phyloP scores from a whole-genome alignment of 2,888 invertebrate genomes.

The Drosophila mettleri region DNA sequence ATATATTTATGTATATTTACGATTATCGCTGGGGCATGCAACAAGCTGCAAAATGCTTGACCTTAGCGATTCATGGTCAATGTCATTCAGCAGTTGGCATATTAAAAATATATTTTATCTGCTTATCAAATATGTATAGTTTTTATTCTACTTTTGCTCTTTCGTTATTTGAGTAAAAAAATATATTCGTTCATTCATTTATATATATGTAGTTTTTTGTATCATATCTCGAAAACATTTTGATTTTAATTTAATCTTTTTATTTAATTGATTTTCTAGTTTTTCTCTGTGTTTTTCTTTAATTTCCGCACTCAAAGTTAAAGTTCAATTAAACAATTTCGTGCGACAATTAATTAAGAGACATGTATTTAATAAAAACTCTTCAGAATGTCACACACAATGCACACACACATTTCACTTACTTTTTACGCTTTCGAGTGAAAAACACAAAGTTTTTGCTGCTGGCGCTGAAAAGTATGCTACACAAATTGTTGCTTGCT shows the following conservation, averaged over 20 bases:
- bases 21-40: slow-evolving; percentile 49
- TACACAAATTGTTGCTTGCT: neutral
- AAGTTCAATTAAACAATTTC: neutral
- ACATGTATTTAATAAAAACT: neutral
- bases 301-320: no score
- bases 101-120: neutral
- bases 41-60: slow-evolving; percentile 65
- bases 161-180: no score
- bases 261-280: neutral
- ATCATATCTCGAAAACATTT: neutral
- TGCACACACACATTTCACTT: neutral
- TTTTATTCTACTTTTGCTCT: neutral
- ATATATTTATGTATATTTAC: slow-evolving; percentile 6
- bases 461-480: slow-evolving; percentile 26
- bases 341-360: neutral
- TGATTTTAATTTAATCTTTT: neutral
- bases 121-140: neutral
- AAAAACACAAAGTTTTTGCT: neutral
- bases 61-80: slow-evolving; percentile 61
- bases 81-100: slow-evolving; percentile 43
- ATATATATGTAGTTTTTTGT: neutral
- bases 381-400: neutral
- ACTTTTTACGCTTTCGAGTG: neutral
- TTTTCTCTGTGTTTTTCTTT: no score
- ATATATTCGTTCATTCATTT: neutral